These are phyloP conservation scores for Cheumatopsyche charites DNA, from an alignment of 1,140 invertebrate species.

Conservation along the genomic window DNA sequence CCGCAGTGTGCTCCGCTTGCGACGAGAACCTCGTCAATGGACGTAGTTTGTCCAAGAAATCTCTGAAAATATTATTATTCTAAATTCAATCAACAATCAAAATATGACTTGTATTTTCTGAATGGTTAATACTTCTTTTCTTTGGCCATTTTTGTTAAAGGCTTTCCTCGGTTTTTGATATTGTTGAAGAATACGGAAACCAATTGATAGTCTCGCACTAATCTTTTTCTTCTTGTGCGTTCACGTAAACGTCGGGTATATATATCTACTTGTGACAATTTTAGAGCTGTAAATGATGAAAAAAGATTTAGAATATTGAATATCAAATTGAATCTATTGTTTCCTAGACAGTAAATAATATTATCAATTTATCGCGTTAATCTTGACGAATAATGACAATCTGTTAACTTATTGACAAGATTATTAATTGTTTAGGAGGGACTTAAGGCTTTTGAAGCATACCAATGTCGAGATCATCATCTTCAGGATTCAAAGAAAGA, in stretches of 20 bases:
- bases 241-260: conserved; percentile 85
- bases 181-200: conserved; percentile 79
- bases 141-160: conserved; percentile 69
- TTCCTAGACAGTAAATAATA: neutral
- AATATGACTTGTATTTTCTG: too few relatives aligned
- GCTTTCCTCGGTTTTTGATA: conserved; percentile 67
- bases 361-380: too few relatives aligned
- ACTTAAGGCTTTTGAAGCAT: too few relatives aligned
- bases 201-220: conserved; percentile 85
- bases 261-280: conserved; percentile 85
- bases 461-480: conserved; percentile 86
- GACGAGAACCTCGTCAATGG: conserved; percentile 89
- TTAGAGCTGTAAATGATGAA: conserved; percentile 63
- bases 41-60: conserved; percentile 80
- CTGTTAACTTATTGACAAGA: too few relatives aligned
- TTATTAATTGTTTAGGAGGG: too few relatives aligned
- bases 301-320: conserved; percentile 42
- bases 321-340: neutral
- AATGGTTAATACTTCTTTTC: conserved; percentile 75
- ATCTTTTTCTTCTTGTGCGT: conserved; percentile 83
- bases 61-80: conserved; percentile 63
- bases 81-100: conserved; percentile 26
- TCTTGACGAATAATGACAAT: too few relatives aligned
- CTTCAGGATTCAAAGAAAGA: conserved; percentile 78
- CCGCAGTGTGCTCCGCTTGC: conserved; percentile 79